Percentiles rank a stretch among this genome's conserved stretches.
Evolutionary conservation across 2,797 vertebrate species (phyloP).

Genomic region (Etheostoma nigrum): DNA sequence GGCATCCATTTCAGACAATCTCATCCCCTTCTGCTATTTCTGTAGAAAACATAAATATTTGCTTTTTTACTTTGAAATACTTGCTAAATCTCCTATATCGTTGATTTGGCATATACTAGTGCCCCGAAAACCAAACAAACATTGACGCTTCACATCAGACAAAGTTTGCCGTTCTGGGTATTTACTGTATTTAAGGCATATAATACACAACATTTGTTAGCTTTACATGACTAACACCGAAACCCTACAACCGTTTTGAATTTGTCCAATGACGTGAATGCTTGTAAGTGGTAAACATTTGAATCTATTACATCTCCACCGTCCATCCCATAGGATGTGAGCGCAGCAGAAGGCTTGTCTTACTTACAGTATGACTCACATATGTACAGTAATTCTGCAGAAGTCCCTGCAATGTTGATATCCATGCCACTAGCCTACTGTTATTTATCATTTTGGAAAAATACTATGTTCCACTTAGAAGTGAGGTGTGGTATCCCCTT

Average conservation of each 20-base stretch:
- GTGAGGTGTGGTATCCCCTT: background rate
- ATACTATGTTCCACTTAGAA: background rate
- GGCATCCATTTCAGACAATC: no score
- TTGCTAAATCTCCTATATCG: no score
- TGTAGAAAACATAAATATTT: background rate
- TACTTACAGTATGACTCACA: background rate
- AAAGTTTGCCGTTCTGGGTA: background rate
- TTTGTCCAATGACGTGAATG: background rate
- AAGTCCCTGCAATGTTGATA: background rate
- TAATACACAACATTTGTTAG: background rate
- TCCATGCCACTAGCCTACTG: background rate
- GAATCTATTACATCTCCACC: background rate
- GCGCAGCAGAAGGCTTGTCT: background rate
- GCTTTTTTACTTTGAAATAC: background rate
- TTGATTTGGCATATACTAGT: no score
- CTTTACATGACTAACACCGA: background rate
- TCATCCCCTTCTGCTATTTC: no score
- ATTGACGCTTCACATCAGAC: background rate
- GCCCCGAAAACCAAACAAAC: background rate
- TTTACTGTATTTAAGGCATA: background rate
- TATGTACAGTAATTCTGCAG: background rate
- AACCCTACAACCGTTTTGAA: background rate
- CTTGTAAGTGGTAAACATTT: background rate
- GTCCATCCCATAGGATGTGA: background rate
- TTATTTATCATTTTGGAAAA: conserved; percentile 13